These are phyloP conservation scores for Beroe ovata DNA, from an alignment of 37 sponge, comb jelly and placozoan genomes.

Conservation along the genomic window DNA sequence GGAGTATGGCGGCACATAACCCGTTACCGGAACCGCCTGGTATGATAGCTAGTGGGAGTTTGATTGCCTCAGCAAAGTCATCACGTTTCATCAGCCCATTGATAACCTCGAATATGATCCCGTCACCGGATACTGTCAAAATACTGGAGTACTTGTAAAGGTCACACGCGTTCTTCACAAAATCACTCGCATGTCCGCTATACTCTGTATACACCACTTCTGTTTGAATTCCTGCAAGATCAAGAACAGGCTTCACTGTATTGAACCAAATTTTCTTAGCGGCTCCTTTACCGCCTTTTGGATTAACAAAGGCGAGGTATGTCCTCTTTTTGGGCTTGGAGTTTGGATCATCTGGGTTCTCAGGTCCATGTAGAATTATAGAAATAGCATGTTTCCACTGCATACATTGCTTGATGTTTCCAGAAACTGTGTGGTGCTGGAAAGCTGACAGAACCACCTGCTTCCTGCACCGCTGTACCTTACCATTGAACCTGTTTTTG, in stretches of 20 bases:
- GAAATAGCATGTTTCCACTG: conserved; percentile 7
- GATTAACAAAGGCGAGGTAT: conserved; percentile 23
- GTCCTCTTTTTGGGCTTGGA: not conserved
- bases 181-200: conserved; percentile 55
- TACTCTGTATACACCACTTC: conserved; percentile 65
- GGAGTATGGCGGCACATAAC: conserved; percentile 55
- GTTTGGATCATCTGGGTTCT: not conserved
- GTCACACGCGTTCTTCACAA: not conserved
- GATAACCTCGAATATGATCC: conserved; percentile 44
- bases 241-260: conserved; percentile 46
- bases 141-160: conserved; percentile 28
- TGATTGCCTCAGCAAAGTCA: conserved; percentile 12
- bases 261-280: conserved; percentile 40
- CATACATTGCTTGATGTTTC: conserved; percentile 33
- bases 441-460: conserved; percentile 32
- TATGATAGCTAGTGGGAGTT: conserved; percentile 49
- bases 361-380: not conserved
- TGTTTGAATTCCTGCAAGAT: conserved; percentile 37
- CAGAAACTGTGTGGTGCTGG: conserved; percentile 8
- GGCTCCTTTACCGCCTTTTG: not conserved
- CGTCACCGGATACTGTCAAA: conserved; percentile 51
- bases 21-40: conserved; percentile 63
- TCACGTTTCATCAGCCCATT: conserved; percentile 63
- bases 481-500: conserved; percentile 63
- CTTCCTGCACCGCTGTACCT: conserved; percentile 35